These are phyloP conservation scores for Hydrozoanthus tunicans DNA, from an alignment of 64 coral and sea anemone species.

Conservation along the genomic window DNA sequence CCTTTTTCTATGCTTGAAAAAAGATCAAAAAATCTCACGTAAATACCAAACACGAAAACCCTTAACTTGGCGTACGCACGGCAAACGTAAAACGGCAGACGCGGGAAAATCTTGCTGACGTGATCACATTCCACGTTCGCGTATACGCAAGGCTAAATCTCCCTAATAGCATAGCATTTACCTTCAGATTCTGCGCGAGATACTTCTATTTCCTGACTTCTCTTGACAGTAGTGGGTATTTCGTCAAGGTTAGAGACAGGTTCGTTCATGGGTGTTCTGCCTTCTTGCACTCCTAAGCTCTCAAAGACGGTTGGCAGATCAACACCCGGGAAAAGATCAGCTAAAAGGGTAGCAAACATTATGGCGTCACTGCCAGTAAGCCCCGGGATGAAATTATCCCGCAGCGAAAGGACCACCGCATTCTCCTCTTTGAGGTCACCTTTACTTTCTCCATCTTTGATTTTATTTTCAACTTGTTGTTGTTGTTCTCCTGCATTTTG, in stretches of 20 bases:
- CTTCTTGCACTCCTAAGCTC: constrained; percentile 54
- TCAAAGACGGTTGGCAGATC: constrained; percentile 87
- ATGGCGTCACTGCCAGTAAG: constrained; percentile 79
- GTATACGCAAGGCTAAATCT: too few species aligned
- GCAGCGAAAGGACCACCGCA: constrained; percentile 75
- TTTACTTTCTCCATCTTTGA: constrained; percentile 18
- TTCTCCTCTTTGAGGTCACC: constrained; percentile 71
- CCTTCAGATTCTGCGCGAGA: constrained; percentile 60
- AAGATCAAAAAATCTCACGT: too few species aligned
- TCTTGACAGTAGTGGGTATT: constrained; percentile 58
- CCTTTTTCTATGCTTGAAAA: too few species aligned
- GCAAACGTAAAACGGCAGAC: too few species aligned
- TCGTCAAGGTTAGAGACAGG: constrained; percentile 77
- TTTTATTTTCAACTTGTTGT: constrained; percentile 17
- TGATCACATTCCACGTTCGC: too few species aligned
- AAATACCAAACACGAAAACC: too few species aligned
- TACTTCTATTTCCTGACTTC: constrained; percentile 20
- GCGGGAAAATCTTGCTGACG: too few species aligned
- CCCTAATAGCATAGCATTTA: neutral
- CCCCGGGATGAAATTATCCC: constrained; percentile 86
- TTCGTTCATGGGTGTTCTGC: constrained; percentile 75
- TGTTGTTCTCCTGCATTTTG: neutral
- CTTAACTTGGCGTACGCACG: too few species aligned
- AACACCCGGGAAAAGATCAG: constrained; percentile 81
- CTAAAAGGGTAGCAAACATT: constrained; percentile 81